Percentiles rank a stretch among this genome's conserved stretches.
These are phyloP conservation scores for Lophius americanus DNA, from an alignment of 2,797 vertebrate genomes.

Conservation along the genomic window DNA sequence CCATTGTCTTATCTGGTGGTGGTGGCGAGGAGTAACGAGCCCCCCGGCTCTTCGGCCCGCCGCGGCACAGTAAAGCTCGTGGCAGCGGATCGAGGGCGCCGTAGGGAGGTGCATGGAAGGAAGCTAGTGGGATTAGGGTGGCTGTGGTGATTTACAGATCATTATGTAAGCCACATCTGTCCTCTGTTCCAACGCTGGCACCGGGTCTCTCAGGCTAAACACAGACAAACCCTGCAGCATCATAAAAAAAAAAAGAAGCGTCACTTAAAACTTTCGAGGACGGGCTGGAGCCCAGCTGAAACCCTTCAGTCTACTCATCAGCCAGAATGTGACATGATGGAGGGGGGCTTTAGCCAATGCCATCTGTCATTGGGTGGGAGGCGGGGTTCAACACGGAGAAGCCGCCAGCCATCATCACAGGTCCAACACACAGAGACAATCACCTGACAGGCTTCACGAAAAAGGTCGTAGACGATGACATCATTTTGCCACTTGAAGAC, in stretches of 20 bases:
- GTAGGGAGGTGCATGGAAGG: conserved; percentile 28
- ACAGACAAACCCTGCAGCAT: conserved; percentile 39
- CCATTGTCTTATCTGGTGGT: conserved; percentile 21
- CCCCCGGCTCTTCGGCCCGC: conserved; percentile 27
- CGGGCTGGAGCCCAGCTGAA: no score
- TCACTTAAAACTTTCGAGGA: no score
- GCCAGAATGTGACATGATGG: no score
- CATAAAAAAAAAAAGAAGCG: background rate
- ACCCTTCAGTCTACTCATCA: no score
- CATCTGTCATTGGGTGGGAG: no score
- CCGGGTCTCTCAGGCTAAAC: conserved; percentile 35
- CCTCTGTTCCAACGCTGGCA: conserved; percentile 39
- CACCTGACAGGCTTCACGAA: no score
- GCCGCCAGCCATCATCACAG: no score
- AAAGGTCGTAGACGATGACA: no score
- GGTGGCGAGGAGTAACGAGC: conserved; percentile 18
- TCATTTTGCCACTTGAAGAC: no score
- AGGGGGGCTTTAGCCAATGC: no score
- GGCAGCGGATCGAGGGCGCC: conserved; percentile 3
- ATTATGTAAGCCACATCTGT: conserved; percentile 71
- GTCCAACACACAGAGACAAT: no score
- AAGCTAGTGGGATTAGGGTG: conserved; percentile 58
- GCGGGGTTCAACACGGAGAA: no score
- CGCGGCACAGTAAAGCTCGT: conserved; percentile 22
- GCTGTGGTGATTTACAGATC: conserved; percentile 57